Conservation (phyloP, 92 coral and sea anemone genomes). For the Scolanthus callimorphus region DNA sequence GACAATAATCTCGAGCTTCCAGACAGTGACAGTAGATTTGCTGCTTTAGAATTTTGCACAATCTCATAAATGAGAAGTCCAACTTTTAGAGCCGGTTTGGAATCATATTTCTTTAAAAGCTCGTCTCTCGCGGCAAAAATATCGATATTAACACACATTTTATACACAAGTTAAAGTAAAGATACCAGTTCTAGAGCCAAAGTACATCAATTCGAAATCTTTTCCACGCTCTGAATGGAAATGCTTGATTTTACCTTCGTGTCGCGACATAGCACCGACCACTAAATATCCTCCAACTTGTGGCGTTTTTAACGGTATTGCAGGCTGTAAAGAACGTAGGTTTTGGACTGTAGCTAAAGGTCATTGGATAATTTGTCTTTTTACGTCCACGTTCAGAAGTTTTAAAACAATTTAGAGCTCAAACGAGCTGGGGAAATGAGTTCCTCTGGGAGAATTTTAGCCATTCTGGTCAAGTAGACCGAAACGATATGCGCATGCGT, state of each 20-base stretch:
- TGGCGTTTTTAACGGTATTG: slow-evolving; percentile 8
- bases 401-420: neutral
- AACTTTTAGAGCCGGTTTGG: too few relatives aligned
- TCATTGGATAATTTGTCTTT: slow-evolving; percentile 28
- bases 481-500: slow-evolving; percentile 27
- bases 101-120: too few relatives aligned
- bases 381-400: neutral
- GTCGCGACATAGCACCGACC: slow-evolving; percentile 88
- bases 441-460: too few relatives aligned
- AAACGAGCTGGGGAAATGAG: neutral
- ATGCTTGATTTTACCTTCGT: slow-evolving; percentile 76
- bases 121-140: neutral
- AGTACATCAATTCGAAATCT: neutral
- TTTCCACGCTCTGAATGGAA: neutral
- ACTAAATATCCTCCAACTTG: slow-evolving; percentile 6
- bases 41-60: too few relatives aligned
- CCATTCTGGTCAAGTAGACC: slow-evolving; percentile 15
- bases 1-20: too few relatives aligned
- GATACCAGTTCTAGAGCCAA: neutral
- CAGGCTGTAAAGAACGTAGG: slow-evolving; percentile 7
- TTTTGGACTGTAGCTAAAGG: slow-evolving; percentile 20
- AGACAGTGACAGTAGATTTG: too few relatives aligned
- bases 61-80: too few relatives aligned
- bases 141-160: too few relatives aligned
- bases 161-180: too few relatives aligned